phyloP scores from a whole-genome alignment of 2,888 invertebrate species.

The Chaitophorus viminalis region DNA sequence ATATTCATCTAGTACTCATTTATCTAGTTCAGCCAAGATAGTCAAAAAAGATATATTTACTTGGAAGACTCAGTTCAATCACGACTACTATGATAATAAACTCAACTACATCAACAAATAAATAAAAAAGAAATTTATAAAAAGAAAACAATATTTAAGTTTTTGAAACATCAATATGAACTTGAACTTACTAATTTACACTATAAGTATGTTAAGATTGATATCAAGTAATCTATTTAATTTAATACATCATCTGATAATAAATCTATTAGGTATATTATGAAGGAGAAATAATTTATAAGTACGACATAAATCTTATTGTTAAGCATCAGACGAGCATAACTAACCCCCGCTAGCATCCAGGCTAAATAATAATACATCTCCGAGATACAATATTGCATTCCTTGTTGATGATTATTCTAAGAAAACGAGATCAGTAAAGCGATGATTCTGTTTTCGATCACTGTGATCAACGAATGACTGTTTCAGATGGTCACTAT shows the following conservation, averaged over 20 bases:
- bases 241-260: background rate
- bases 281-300: no score
- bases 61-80: background rate
- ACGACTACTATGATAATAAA: background rate
- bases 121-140: background rate
- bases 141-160: background rate
- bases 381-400: background rate
- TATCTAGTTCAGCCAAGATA: background rate
- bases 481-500: background rate
- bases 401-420: conserved; percentile 6
- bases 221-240: background rate
- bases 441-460: background rate
- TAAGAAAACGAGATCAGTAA: background rate
- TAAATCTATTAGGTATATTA: background rate
- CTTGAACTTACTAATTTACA: background rate
- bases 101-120: background rate
- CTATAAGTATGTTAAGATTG: background rate
- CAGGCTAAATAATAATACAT: background rate
- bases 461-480: background rate
- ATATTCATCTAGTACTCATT: background rate
- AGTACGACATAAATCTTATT: background rate
- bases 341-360: background rate
- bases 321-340: background rate
- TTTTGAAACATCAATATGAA: background rate
- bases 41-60: no score